Conservation (phyloP, 2,797 vertebrate genomes). For the Hoplostethus mediterraneus region DNA sequence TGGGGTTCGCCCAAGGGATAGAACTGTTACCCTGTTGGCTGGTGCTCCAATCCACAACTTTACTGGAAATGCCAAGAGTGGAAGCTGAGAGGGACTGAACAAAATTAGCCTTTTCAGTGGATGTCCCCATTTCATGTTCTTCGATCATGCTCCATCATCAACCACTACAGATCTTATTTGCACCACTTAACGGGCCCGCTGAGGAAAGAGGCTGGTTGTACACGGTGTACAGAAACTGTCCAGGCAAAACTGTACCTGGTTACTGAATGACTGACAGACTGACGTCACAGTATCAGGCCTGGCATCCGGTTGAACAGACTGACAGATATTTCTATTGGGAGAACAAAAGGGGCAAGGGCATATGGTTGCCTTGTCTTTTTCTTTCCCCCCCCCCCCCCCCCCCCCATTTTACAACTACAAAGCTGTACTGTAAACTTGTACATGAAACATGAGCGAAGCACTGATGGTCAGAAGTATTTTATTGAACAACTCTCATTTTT, state of each 20-base stretch:
- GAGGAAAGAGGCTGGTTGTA: slow-evolving; percentile 41
- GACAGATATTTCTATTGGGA: slow-evolving; percentile 18
- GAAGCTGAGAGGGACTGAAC: slow-evolving; percentile 63
- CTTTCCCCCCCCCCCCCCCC: slow-evolving; percentile 18
- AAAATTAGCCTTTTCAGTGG: slow-evolving; percentile 64
- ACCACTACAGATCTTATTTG: slow-evolving; percentile 83
- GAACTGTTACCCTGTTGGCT: slow-evolving; percentile 39
- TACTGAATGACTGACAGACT: slow-evolving; percentile 49
- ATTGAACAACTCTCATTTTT: slow-evolving; percentile 64
- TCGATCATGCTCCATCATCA: slow-evolving; percentile 71
- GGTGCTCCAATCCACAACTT: slow-evolving; percentile 44
- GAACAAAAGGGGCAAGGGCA: slow-evolving; percentile 29
- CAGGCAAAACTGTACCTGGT: slow-evolving; percentile 18
- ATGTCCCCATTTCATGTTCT: slow-evolving; percentile 41
- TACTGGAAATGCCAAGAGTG: slow-evolving; percentile 45
- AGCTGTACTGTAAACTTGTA: slow-evolving; percentile 75
- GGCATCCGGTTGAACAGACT: slow-evolving; percentile 11
- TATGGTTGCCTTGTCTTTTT: slow-evolving; percentile 47
- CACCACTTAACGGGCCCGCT: slow-evolving; percentile 68
- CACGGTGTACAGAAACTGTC: slow-evolving; percentile 67
- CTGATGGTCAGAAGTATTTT: slow-evolving; percentile 85
- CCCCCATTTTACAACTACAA: slow-evolving; percentile 62
- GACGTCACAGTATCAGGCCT: slow-evolving; percentile 13
- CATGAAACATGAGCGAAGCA: slow-evolving; percentile 77
- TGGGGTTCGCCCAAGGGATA: slow-evolving; percentile 11